Percentiles rank a stretch among this genome's conserved stretches.
Evolutionary conservation across 2,113 vertebrate genomes (phyloP).

Genomic region (Sinocyclocheilus anshuiensis): DNA sequence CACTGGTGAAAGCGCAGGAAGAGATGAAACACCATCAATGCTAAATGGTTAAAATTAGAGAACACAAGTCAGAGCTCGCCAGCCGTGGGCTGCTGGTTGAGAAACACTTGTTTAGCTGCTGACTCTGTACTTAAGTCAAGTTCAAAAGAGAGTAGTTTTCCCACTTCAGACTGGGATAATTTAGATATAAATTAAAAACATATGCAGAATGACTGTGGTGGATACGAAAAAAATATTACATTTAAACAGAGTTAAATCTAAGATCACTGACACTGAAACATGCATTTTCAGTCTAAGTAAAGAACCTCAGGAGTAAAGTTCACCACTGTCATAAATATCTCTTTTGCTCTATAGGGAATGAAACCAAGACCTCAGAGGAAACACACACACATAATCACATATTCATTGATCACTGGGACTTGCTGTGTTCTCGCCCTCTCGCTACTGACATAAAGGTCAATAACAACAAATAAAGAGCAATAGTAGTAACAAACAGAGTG

Average conservation of each 20-base stretch:
- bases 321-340: background rate
- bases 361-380: background rate
- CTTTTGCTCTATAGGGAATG: background rate
- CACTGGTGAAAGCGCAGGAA: background rate
- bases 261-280: background rate
- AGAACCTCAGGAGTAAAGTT: background rate
- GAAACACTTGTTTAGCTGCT: background rate
- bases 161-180: background rate
- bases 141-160: slow-evolving; percentile 3
- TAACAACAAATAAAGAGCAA: slow-evolving; percentile 2
- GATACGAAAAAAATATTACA: background rate
- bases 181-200: background rate
- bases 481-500: background rate
- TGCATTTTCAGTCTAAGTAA: background rate
- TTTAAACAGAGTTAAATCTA: background rate
- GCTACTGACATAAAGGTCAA: background rate
- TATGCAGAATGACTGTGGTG: background rate
- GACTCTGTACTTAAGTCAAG: slow-evolving; percentile 8
- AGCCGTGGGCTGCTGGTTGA: background rate
- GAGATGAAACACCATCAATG: background rate
- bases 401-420: slow-evolving; percentile 53
- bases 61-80: background rate
- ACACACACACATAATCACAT: slow-evolving; percentile 33
- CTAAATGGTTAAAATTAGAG: slow-evolving; percentile 1
- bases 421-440: slow-evolving; percentile 18